Evolutionary conservation across 1,140 invertebrate genomes (phyloP).

Genomic region (Calliphora vicina): DNA sequence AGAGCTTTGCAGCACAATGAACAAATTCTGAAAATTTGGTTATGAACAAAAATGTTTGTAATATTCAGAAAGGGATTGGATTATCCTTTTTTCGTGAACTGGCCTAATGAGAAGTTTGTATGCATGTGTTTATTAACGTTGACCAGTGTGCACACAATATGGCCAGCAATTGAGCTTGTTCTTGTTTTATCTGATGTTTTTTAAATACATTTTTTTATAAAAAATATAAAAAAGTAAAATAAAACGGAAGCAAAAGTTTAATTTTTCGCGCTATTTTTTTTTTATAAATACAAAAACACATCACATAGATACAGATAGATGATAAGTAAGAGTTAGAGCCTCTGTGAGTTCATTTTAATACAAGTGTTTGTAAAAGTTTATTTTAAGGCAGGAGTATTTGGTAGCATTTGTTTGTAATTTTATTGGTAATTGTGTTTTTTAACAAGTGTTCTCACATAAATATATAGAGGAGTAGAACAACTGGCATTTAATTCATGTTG

Average conservation of each 20-base stretch:
- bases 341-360: no score
- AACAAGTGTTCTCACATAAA: no score
- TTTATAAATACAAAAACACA: background rate
- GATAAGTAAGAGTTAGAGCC: background rate
- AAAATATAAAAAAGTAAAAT: background rate
- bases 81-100: no score
- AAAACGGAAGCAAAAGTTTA: constrained; percentile 9
- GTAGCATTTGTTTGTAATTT: constrained; percentile 39
- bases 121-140: background rate
- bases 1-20: no score
- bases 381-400: background rate
- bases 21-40: no score
- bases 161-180: constrained; percentile 39
- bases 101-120: no score
- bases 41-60: no score
- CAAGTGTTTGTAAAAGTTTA: background rate
- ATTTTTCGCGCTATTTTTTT: constrained; percentile 31
- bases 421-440: constrained; percentile 27
- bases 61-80: no score
- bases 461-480: no score
- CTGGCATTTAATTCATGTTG: no score
- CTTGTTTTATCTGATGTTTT: constrained; percentile 10
- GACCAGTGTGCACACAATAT: constrained; percentile 39
- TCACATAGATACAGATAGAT: background rate
- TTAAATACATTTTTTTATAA: background rate